phyloP scores from a whole-genome alignment of 1,140 invertebrate genomes.

The Trichonephila inaurata region DNA sequence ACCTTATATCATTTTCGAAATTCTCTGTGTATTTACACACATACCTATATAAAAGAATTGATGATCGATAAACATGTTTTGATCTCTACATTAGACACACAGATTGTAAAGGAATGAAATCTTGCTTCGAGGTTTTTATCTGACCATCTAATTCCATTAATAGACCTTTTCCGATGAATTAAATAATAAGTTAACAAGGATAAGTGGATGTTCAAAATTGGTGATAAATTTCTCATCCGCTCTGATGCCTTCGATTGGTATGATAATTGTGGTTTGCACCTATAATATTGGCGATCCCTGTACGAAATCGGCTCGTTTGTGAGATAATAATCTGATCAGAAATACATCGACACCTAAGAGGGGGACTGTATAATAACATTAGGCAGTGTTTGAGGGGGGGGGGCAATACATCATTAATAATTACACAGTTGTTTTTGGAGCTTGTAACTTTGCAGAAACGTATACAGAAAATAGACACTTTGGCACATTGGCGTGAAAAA shows the following conservation, averaged over 20 bases:
- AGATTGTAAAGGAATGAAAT: not conserved
- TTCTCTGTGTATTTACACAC: not conserved
- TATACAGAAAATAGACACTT: too few relatives aligned
- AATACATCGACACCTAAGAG: conserved; percentile 36
- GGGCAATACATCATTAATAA: not conserved
- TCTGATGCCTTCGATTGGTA: not conserved
- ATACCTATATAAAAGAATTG: conserved; percentile 13
- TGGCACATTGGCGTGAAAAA: too few relatives aligned
- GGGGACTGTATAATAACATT: conserved; percentile 26
- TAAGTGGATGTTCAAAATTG: conserved; percentile 30
- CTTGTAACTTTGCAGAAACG: too few relatives aligned
- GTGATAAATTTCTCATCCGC: conserved; percentile 27
- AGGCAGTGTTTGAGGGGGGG: not conserved
- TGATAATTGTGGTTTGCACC: conserved; percentile 45
- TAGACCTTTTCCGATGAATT: conserved; percentile 10
- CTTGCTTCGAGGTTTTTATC: conserved; percentile 15
- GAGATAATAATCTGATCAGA: conserved; percentile 46
- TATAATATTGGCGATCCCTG: not conserved
- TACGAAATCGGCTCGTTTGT: not conserved
- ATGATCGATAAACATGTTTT: not conserved
- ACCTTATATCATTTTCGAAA: not conserved
- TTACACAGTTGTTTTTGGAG: too few relatives aligned
- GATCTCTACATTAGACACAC: conserved; percentile 34
- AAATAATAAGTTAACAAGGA: conserved; percentile 7
- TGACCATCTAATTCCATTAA: conserved; percentile 33